These are phyloP conservation scores for Siniperca obscura DNA, from an alignment of 2,797 vertebrate genomes.

Conservation along the genomic window DNA sequence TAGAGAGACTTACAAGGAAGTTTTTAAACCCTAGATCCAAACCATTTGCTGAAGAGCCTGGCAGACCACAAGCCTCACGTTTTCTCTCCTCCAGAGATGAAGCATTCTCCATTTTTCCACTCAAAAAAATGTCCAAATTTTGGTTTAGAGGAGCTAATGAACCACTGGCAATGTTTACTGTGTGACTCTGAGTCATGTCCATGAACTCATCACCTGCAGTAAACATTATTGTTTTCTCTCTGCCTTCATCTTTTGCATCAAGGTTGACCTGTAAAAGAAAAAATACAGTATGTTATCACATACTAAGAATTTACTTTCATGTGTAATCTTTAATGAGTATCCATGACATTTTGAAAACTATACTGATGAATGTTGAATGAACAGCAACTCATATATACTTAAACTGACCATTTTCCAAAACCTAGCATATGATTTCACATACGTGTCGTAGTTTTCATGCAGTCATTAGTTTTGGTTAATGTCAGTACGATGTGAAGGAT, in stretches of 20 bases:
- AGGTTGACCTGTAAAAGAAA: slow-evolving; percentile 63
- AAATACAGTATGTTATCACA: slow-evolving; percentile 4
- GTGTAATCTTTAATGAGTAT: neutral
- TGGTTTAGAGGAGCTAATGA: slow-evolving; percentile 18
- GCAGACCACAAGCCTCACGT: neutral
- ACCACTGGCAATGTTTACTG: slow-evolving; percentile 82
- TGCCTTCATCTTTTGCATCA: slow-evolving; percentile 48
- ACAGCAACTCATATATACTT: neutral
- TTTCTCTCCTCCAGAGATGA: slow-evolving; percentile 51
- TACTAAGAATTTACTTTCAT: neutral
- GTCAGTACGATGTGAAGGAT: neutral
- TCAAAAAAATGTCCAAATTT: neutral
- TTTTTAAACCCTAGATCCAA: slow-evolving; percentile 58
- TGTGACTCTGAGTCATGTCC: slow-evolving; percentile 91
- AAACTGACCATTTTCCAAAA: neutral
- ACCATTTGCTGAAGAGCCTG: slow-evolving; percentile 5
- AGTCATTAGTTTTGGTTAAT: neutral
- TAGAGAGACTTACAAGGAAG: slow-evolving; percentile 42
- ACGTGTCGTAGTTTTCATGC: neutral
- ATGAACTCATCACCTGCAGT: slow-evolving; percentile 86
- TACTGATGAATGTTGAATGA: too few species aligned
- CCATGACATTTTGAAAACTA: neutral
- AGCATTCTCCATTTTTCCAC: neutral
- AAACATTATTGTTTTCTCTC: slow-evolving; percentile 86
- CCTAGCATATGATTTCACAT: neutral